Evolutionary conservation across 2,113 vertebrate genomes (phyloP).

Genomic region (Tiliqua scincoides): DNA sequence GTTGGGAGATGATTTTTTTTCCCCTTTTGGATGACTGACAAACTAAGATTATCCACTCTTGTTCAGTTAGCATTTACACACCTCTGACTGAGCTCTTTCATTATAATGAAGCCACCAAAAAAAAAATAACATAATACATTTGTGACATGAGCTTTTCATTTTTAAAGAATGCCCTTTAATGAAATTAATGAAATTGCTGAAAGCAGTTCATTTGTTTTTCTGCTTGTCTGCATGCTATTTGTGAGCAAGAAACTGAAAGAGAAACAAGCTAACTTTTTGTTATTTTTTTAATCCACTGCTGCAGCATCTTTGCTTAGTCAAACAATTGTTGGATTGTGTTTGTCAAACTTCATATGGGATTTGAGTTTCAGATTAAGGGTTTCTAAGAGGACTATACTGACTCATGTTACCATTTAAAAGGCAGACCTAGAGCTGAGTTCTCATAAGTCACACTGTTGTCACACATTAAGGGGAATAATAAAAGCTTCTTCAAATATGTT

Average conservation of each 20-base stretch:
- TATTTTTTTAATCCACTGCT: background rate
- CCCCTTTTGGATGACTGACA: constrained; percentile 10
- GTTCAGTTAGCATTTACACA: background rate
- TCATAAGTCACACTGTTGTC: background rate
- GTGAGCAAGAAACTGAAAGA: background rate
- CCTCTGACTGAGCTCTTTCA: constrained; percentile 10
- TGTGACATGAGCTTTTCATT: background rate
- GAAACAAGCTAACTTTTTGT: background rate
- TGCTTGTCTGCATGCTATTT: background rate
- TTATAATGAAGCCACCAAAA: constrained; percentile 20
- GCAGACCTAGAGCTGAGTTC: background rate
- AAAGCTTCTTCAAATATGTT: no score
- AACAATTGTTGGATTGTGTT: background rate
- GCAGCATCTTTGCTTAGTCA: background rate
- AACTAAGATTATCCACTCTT: constrained; percentile 31
- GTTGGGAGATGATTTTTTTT: constrained; percentile 34
- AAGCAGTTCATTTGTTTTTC: background rate
- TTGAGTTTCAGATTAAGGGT: background rate
- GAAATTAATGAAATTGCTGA: background rate
- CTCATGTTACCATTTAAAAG: background rate
- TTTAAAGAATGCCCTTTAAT: constrained; percentile 15
- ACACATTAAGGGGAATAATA: no score
- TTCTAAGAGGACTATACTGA: background rate
- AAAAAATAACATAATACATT: constrained; percentile 5
- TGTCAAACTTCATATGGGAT: background rate